These are phyloP conservation scores for Sinocyclocheilus anophthalmus DNA, from an alignment of 2,113 vertebrate genomes.

Conservation along the genomic window DNA sequence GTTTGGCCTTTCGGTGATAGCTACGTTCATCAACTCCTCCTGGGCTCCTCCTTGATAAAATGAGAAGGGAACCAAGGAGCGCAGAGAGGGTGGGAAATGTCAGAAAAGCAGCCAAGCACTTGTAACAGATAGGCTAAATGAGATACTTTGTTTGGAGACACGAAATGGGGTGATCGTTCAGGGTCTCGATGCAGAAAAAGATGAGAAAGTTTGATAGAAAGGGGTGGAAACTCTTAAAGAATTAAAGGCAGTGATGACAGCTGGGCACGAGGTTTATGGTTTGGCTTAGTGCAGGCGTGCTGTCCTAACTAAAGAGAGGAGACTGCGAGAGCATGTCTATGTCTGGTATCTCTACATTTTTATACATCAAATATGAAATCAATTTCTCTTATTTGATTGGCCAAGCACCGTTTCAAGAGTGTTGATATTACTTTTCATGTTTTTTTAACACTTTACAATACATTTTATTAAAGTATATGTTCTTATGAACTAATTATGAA, in stretches of 20 bases:
- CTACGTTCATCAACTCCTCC: constrained; percentile 47
- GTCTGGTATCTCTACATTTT: background rate
- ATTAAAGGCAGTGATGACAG: constrained; percentile 23
- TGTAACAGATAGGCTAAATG: background rate
- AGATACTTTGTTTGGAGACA: background rate
- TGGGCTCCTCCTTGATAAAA: constrained; percentile 14
- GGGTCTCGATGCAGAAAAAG: background rate
- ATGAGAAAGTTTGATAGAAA: background rate
- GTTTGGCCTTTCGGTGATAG: constrained; percentile 35
- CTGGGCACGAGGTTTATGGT: background rate
- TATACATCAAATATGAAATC: background rate
- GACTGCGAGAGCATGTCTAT: constrained; percentile 1
- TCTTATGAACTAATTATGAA: too few species aligned
- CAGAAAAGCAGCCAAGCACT: constrained; percentile 8
- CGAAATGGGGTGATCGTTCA: background rate
- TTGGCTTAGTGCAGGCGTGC: background rate
- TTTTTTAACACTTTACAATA: background rate
- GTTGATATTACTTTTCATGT: background rate
- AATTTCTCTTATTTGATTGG: background rate
- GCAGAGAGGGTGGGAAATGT: background rate
- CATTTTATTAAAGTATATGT: too few species aligned
- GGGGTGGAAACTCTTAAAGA: background rate
- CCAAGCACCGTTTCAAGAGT: background rate
- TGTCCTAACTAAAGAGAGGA: background rate
- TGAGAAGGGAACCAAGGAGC: constrained; percentile 20